Conservation (phyloP, 2,113 vertebrate species). For the Rhinoderma darwinii region DNA sequence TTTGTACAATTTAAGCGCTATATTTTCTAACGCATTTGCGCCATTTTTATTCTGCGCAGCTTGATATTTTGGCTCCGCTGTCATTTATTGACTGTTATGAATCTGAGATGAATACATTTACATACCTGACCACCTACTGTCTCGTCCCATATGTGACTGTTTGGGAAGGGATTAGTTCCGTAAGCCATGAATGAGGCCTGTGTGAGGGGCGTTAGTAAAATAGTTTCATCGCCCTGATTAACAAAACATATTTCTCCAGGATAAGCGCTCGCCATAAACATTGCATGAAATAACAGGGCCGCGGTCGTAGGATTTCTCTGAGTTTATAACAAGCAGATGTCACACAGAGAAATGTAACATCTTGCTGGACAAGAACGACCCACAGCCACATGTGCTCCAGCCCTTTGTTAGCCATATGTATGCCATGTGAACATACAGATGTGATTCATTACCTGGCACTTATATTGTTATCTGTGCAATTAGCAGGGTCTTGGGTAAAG, state of each 20-base stretch:
- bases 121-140: slow-evolving; percentile 31
- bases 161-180: slow-evolving; percentile 3
- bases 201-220: not conserved
- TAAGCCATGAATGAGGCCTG: not conserved
- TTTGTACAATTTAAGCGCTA: no score
- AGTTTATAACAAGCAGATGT: slow-evolving; percentile 26
- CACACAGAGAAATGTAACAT: slow-evolving; percentile 29
- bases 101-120: not conserved
- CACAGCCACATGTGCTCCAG: not conserved
- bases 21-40: no score
- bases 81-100: not conserved
- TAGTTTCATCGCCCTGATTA: slow-evolving; percentile 19
- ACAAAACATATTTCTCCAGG: not conserved
- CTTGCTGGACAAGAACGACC: not conserved
- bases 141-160: not conserved
- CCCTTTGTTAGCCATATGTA: slow-evolving; percentile 27
- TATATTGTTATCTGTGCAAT: slow-evolving; percentile 46
- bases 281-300: not conserved
- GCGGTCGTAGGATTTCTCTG: not conserved
- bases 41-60: not conserved
- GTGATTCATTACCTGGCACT: slow-evolving; percentile 27
- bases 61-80: not conserved
- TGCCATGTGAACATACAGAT: slow-evolving; percentile 28
- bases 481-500: slow-evolving; percentile 39
- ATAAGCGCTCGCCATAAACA: slow-evolving; percentile 16